Base-by-base conservation (phyloP, 2,888 invertebrate genomes). In the Lepidochrysops patricia region DNA sequence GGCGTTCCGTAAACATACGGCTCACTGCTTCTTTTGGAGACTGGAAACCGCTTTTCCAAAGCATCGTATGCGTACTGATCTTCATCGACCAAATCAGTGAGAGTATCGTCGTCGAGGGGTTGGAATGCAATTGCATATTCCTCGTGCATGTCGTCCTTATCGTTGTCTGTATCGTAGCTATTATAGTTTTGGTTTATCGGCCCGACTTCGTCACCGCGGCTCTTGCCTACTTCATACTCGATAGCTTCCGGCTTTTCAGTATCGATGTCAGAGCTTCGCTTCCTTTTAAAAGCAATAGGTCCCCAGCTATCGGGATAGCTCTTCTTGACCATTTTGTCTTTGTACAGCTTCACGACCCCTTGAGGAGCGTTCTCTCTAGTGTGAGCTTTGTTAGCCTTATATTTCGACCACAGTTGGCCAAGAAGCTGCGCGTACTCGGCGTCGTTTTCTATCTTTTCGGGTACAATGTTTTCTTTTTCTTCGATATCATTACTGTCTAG, bases 1-100 rank as follows among this genome's bases (percentile, higher is more conserved):
- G 75, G 82, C 29, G 68, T 67, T 54, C 73, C 77, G 26, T 75
- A 72, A 58, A 72, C 76, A 62, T 69, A 83, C 13, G 74, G 79
- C 13, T 82, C 86, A 64, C 91, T 91, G 57, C 93, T 93, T 1
- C 94, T 88, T 74, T 94, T 94, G 2, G 91, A 80, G 0, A 94
- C 92, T 0, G 93, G 93, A 70, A 93, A 94, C 2, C 92, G 89
- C 79, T 93, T 94, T 67, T 87, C 87, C 15, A 83, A 73, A 6
- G 74, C 69, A 58, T 84, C 86, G 61, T 84, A 89, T 1, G 81
- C 69, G 65, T 83, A 87, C 63, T 82, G 84, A 63, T 86, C 84
- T 57, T 87, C 84, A 66, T 87, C 84, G 9, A 77, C 73, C 48
- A 82, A 68, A 66, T 88, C 86, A 60, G 82, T 75, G 6, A 83